Evolutionary conservation across 2,797 vertebrate genomes (phyloP).

Genomic region (Vireo griseus): DNA sequence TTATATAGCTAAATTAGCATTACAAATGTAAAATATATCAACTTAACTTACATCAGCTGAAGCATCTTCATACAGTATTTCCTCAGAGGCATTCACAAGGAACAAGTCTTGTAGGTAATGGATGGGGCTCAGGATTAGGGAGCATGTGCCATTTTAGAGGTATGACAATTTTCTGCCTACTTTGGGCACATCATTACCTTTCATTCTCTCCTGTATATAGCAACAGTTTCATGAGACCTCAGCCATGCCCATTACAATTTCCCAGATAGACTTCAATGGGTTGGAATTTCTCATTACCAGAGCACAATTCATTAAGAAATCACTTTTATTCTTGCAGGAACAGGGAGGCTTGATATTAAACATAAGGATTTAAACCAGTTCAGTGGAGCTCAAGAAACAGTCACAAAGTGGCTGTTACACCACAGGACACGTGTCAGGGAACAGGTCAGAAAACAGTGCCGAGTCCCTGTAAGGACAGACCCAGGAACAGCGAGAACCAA

Average conservation of each 20-base stretch:
- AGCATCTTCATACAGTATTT: background rate
- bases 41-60: background rate
- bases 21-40: background rate
- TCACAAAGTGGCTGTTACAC: too few species aligned
- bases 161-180: background rate
- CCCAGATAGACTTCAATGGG: fast-evolving
- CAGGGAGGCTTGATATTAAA: fast-evolving
- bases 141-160: background rate
- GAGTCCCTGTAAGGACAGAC: background rate
- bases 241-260: fast-evolving
- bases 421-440: fast-evolving
- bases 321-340: background rate
- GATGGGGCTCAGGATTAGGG: background rate
- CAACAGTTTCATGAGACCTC: background rate
- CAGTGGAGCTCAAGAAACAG: background rate
- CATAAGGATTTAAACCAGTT: background rate
- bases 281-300: too few species aligned
- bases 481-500: fast-evolving
- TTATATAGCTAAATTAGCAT: background rate
- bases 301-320: background rate
- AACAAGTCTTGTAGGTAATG: fast-evolving
- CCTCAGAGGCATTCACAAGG: background rate
- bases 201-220: background rate
- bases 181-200: background rate
- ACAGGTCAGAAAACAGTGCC: fast-evolving